phyloP scores from a whole-genome alignment of 1,140 invertebrate species.

The Trichogramma pretiosum region DNA sequence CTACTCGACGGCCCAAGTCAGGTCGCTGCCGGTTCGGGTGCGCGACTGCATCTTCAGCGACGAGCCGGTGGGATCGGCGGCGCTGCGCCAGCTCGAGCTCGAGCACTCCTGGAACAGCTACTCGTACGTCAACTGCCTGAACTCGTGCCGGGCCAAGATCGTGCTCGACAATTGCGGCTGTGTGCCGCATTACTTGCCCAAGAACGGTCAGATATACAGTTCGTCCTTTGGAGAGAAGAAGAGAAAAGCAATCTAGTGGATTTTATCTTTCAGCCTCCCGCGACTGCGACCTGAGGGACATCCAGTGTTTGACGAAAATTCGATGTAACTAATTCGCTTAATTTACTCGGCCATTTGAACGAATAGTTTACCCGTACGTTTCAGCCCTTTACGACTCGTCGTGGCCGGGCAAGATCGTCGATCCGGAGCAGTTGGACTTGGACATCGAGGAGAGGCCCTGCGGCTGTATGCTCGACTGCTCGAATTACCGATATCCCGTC shows the following conservation, averaged over 20 bases:
- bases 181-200: constrained; percentile 49
- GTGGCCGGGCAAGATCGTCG: constrained; percentile 20
- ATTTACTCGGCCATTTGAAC: too few species aligned
- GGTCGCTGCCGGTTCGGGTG: constrained; percentile 34
- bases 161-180: constrained; percentile 48
- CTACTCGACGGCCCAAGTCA: constrained; percentile 48
- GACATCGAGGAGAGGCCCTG: constrained; percentile 21
- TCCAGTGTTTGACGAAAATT: constrained; percentile 37
- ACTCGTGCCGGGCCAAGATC: constrained; percentile 45
- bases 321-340: constrained; percentile 40
- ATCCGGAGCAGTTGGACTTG: background rate
- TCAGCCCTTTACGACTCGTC: constrained; percentile 25
- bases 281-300: constrained; percentile 44
- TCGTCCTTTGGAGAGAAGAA: background rate
- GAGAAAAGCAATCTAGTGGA: background rate
- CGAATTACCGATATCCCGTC: constrained; percentile 25
- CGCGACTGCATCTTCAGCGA: constrained; percentile 51
- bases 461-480: constrained; percentile 28
- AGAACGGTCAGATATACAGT: too few species aligned
- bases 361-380: too few species aligned
- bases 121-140: constrained; percentile 56
- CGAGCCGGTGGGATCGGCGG: constrained; percentile 38
- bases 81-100: constrained; percentile 26
- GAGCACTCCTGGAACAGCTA: constrained; percentile 35
- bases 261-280: constrained; percentile 24